Base-by-base conservation (phyloP, 2,797 vertebrate species). In the Otolemur crassicaudatus region DNA sequence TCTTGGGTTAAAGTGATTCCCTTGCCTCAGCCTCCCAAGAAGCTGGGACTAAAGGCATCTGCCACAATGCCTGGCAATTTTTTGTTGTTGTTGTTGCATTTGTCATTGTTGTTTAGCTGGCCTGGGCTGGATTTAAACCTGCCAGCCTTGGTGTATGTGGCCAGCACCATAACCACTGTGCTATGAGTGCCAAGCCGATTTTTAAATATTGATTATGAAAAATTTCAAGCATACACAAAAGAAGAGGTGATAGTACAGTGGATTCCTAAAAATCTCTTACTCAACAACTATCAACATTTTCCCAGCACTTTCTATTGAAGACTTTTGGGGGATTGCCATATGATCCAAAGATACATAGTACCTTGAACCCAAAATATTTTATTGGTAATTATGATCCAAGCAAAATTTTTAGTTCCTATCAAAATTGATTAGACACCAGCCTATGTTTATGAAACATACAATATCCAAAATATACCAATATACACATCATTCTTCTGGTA, bases 221-320 rank as follows among this genome's bases (percentile, higher is more conserved):
- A 85, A 46, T 67, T 61, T 92, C 60, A 92, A 86, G n/a, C 53
- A 63, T 56, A 75, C 16, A 56, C 61, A 81, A 70, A 92, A 76
- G 53, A 43, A 3, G 19, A 69, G 13, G 60, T 14, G 69, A n/a
- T 1, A 76, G 60, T 63, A 56, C 10, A 46, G n/a, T 46, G 46
- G 85, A 80, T 25, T 29, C 10, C 1, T 81, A 7, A 67, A 46
- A 25, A 61, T 25, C 10, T 6, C 60, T 70, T 22, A 92, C 10
- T 43, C 12, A 27, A 85, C 60, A 93, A 14, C 34, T 87, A 9
- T 94, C 23, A n/a, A 70, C 20, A 23, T 87, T 91, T 65, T 53
- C 5, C 79, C 11, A 67, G 83, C 19, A 70, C 20, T 79, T n/a
- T 60, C n/a, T 60, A 14, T 19, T 34, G n/a, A 60, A 84, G 19